Evolutionary conservation across 2,113 vertebrate genomes (phyloP).

Genomic region (Xenopus tropicalis): UCB_Xtro_10.0 CM004443.2:75858501-75859000

Average conservation of each 20-base stretch:
- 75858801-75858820: constrained; percentile 14
- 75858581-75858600: constrained; percentile 38
- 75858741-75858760: constrained; percentile 14
- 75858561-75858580: constrained; percentile 38
- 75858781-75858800: constrained; percentile 21
- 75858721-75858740: background rate
- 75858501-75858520: constrained; percentile 19
- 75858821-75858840: constrained; percentile 7
- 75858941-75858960: constrained; percentile 38
- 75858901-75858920: constrained; percentile 43
- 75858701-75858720: background rate
- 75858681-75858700: background rate
- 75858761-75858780: constrained; percentile 8
- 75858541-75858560: constrained; percentile 17
- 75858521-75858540: constrained; percentile 20
- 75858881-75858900: constrained; percentile 44
- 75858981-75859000: constrained; percentile 39
- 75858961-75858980: constrained; percentile 23
- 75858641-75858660: constrained; percentile 25
- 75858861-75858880: constrained; percentile 21
- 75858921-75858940: constrained; percentile 35
- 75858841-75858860: constrained; percentile 40
- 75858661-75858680: constrained; percentile 11
- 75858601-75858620: constrained; percentile 27
- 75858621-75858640: constrained; percentile 18